Base-by-base conservation (phyloP, 2,888 invertebrate genomes). In the Diloba caeruleocephala region DNA sequence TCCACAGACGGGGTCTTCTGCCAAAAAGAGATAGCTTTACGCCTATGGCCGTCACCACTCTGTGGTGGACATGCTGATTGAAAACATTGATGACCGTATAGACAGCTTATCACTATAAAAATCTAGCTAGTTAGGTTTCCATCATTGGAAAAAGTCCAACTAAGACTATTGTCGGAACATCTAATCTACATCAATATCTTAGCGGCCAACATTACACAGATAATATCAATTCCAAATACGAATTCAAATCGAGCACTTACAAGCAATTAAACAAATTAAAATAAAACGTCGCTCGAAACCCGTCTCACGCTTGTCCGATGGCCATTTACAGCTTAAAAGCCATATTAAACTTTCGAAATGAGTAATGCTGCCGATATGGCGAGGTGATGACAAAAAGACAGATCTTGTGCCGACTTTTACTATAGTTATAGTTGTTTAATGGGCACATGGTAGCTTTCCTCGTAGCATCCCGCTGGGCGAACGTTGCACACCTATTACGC, bases 311-410 rank as follows among this genome's bases (percentile, higher is more conserved):
- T 55, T 59, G 56, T 49, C 53, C 53, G 46, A 53, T 48, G 38
- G 53, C 63, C 49, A 31, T 67, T 33, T 67, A 38, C 33, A 54
- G 58, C 48, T 50, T 55, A 66, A 67, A 58, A 62, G 53, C 71
- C 57, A 60, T 69, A 71, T 59, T 49, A 76, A 76, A 78, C 79
- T 82, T 80, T 80, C 82, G 74, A 79, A 82, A 82, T 81, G 77
- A 78, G 74, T 69, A 69, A 74, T 67, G 62, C 56, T 32, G 50
- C 74, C 51, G 59, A 74, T 78, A 81, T 71, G 79, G 80, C 36
- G 71, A 60, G 63, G 62, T 52, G 68, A 51, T 70, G 69, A 78
- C 78, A 79, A 76, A 80, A 78, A 79, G 74, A 52, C 62, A 63
- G 60, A 62, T 57, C 67, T 56, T 51, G 54, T 15, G 48, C 31